A percentile compares a stretch with the other conserved stretches of the same genome.
Evolutionary conservation across 2,113 vertebrate species (phyloP).

Genomic region (Phodopus roborovskii): DNA sequence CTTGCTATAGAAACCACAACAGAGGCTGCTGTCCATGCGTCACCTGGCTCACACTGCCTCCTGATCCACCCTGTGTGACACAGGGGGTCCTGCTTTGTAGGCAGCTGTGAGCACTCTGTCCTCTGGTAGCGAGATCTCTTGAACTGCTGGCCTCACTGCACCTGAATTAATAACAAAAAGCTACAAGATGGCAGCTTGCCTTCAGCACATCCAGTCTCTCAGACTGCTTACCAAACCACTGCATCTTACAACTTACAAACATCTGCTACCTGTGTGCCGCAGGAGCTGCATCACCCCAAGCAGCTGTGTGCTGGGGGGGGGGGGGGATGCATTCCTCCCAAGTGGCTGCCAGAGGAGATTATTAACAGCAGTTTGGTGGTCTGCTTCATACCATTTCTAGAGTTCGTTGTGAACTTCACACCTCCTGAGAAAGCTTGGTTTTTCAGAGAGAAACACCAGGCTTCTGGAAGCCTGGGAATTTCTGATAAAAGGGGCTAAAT

Average conservation of each 20-base stretch:
- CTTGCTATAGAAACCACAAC: background rate
- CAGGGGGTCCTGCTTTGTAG: background rate
- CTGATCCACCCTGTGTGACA: no score
- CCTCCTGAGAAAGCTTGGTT: background rate
- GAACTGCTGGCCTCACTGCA: background rate
- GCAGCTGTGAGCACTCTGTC: background rate
- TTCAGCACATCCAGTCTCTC: background rate
- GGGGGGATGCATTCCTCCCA: background rate
- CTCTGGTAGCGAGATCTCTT: background rate
- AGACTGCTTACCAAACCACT: background rate
- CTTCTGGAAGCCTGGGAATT: background rate
- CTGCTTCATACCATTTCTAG: slow-evolving; percentile 18
- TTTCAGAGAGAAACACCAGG: background rate
- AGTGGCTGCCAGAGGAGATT: background rate
- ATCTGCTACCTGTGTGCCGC: background rate
- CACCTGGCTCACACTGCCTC: background rate
- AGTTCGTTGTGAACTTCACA: background rate
- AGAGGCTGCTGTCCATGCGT: background rate
- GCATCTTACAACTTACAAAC: background rate
- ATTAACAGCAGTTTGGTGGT: background rate
- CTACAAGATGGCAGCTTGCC: background rate
- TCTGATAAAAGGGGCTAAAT: background rate
- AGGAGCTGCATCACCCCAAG: background rate
- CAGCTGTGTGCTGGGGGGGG: background rate
- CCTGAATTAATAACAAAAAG: background rate